phyloP scores from a whole-genome alignment of 2,888 invertebrate species.

The Plutella xylostella region DNA sequence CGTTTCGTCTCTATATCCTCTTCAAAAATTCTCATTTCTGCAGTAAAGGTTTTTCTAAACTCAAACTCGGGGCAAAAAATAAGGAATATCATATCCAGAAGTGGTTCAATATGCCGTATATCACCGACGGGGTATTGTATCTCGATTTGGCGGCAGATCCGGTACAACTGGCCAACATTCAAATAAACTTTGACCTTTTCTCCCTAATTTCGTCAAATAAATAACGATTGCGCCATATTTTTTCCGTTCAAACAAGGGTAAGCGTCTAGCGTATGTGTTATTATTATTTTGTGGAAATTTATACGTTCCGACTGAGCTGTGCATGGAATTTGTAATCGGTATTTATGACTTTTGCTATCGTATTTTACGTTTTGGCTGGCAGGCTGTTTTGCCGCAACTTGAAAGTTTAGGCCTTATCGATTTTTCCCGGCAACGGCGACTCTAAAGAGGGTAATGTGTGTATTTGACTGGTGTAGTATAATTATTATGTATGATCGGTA shows the following conservation, averaged over 20 bases:
- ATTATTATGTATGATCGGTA: too few relatives aligned
- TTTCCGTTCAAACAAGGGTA: constrained; percentile 25
- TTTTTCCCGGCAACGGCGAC: too few relatives aligned
- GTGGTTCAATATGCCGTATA: neutral
- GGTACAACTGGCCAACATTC: constrained; percentile 37
- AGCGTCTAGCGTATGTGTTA: constrained; percentile 24
- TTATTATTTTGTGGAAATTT: constrained; percentile 44
- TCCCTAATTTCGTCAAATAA: constrained; percentile 28
- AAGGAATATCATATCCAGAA: neutral
- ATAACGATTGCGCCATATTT: constrained; percentile 25
- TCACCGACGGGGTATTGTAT: constrained; percentile 22
- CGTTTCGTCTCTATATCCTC: too few relatives aligned
- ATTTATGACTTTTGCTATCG: too few relatives aligned
- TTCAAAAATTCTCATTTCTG: too few relatives aligned
- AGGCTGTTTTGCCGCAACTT: too few relatives aligned
- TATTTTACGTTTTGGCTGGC: too few relatives aligned
- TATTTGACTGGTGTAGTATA: too few relatives aligned
- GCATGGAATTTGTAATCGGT: constrained; percentile 42
- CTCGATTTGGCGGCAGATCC: constrained; percentile 31
- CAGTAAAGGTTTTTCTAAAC: too few relatives aligned
- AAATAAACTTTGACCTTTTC: constrained; percentile 27
- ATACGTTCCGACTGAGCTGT: constrained; percentile 31
- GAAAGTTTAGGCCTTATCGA: too few relatives aligned
- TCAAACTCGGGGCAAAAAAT: constrained; percentile 15
- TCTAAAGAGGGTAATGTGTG: too few relatives aligned